These are phyloP conservation scores for Stichopus horrens DNA, from an alignment of 53 echinoderm and acorn worm species.

Conservation along the genomic window DNA sequence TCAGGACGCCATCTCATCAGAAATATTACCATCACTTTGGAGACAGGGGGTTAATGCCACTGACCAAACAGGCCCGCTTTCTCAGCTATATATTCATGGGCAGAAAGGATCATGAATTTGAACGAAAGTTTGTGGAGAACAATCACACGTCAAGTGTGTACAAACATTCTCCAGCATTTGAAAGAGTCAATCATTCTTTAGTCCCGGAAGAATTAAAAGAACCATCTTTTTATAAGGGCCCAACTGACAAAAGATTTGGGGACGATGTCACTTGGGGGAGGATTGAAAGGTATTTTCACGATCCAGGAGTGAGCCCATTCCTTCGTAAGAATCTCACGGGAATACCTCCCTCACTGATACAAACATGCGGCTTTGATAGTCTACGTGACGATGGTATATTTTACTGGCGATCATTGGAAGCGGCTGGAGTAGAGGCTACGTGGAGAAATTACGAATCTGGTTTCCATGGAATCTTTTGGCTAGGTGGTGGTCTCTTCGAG, in stretches of 20 bases:
- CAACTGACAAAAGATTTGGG: constrained; percentile 28
- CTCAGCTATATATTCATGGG: constrained; percentile 55
- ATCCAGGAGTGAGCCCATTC: constrained; percentile 45
- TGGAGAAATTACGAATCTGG: constrained; percentile 54
- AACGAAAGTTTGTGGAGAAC: constrained; percentile 22
- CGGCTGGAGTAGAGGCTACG: constrained; percentile 49
- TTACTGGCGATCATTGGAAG: constrained; percentile 46
- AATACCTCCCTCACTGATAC: constrained; percentile 45
- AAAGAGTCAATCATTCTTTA: constrained; percentile 45
- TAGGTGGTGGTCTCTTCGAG: constrained; percentile 6
- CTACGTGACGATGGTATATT: constrained; percentile 64
- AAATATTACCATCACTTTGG: constrained; percentile 33
- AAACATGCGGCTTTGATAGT: constrained; percentile 54
- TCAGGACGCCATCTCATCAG: constrained; percentile 39
- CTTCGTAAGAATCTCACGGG: constrained; percentile 46
- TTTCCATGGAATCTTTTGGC: constrained; percentile 52
- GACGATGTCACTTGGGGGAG: constrained; percentile 39
- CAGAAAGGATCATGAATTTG: constrained; percentile 44
- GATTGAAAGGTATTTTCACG: constrained; percentile 21
- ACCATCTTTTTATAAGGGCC: constrained; percentile 43
- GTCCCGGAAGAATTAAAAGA: constrained; percentile 42
- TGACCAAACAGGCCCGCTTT: constrained; percentile 39
- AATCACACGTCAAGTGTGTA: constrained; percentile 52
- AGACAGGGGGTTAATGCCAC: constrained; percentile 4
- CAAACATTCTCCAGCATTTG: constrained; percentile 27